Base-by-base conservation (phyloP, 1,140 invertebrate species). In the Drosophila baimaii region DNA sequence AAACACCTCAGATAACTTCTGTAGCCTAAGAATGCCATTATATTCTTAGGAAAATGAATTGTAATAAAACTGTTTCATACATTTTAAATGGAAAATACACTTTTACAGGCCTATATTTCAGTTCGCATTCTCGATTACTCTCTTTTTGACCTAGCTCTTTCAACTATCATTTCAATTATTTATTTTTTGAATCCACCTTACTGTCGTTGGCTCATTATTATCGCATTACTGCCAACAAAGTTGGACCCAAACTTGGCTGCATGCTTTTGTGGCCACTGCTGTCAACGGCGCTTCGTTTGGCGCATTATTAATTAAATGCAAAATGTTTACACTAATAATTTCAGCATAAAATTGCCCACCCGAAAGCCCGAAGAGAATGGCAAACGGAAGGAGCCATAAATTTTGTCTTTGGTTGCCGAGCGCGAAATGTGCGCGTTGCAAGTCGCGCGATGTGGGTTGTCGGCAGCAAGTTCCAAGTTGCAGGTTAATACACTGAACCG, bases 321-420 rank as follows among this genome's bases (percentile, higher is more conserved):
- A 89, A 89, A 81, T 89, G 85, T 90, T 90, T 89, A 81, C 86
- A 85, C 78, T 85, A 89, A 90, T 89, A 89, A 89, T 89, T 85
- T 90, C 61, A 73, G 62, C 85, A 85, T 74, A 71, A 90, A 85
- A 78, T 62, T 59, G n/a, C 74, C 37, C 68, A 15, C 17, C 37
- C 27, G 10, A 54, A 56, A 56, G 33, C 46, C 52, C 35, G 59
- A 31, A 29, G 54, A 17, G 35, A 61, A 75, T 65, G 64, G 78
- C 46, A 25, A 76, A 37, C 77, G 84, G 80, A 83, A 80, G 77
- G 64, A 54, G 58, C 70, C 85, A 88, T 88, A 88, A 88, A 89
- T 88, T 88, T 58, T 31, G 46, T 35, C 25, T 65, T 62, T 79
- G 70, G 74, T 35, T 64, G 55, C 39, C 47, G 17, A 23, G 44